Percentiles rank a stretch among this genome's conserved stretches.
These are phyloP conservation scores for Kryptolebias marmoratus DNA, from an alignment of 2,113 vertebrate genomes.

Conservation along the genomic window DNA sequence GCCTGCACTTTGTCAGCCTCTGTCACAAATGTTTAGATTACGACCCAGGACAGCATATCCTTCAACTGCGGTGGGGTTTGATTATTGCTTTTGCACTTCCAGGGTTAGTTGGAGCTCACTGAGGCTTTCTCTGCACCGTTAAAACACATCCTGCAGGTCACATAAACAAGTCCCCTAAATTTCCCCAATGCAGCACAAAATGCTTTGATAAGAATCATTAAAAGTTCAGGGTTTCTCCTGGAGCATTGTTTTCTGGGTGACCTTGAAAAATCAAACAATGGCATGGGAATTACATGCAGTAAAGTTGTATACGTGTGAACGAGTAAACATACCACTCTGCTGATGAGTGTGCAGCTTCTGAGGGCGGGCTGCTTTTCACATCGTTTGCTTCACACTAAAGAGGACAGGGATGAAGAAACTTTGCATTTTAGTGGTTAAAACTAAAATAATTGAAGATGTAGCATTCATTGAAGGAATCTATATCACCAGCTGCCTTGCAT, in stretches of 20 bases:
- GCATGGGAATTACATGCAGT: slow-evolving; percentile 10
- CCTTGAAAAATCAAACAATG: slow-evolving; percentile 21
- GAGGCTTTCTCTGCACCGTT: slow-evolving; percentile 28
- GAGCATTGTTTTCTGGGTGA: slow-evolving; percentile 56
- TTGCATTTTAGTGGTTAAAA: not conserved
- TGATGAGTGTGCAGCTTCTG: slow-evolving; percentile 79
- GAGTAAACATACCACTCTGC: slow-evolving; percentile 64
- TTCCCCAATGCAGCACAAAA: slow-evolving; percentile 48
- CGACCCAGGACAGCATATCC: slow-evolving; percentile 52
- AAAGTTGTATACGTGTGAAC: not conserved
- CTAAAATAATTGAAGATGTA: not conserved
- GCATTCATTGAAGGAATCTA: too few species aligned
- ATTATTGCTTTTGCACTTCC: slow-evolving; percentile 48
- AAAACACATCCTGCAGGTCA: slow-evolving; percentile 64
- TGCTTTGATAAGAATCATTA: slow-evolving; percentile 55
- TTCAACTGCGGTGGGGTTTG: slow-evolving; percentile 49
- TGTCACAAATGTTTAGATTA: slow-evolving; percentile 75
- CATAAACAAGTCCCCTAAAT: slow-evolving; percentile 51
- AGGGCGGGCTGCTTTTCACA: slow-evolving; percentile 77
- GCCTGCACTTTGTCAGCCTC: slow-evolving; percentile 72
- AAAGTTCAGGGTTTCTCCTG: slow-evolving; percentile 20
- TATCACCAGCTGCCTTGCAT: too few species aligned
- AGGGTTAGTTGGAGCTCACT: slow-evolving; percentile 56
- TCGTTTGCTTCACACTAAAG: slow-evolving; percentile 87
- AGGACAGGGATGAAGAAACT: slow-evolving; percentile 16